Conservation (phyloP, 2,797 vertebrate species). For the Merluccius polli region DNA sequence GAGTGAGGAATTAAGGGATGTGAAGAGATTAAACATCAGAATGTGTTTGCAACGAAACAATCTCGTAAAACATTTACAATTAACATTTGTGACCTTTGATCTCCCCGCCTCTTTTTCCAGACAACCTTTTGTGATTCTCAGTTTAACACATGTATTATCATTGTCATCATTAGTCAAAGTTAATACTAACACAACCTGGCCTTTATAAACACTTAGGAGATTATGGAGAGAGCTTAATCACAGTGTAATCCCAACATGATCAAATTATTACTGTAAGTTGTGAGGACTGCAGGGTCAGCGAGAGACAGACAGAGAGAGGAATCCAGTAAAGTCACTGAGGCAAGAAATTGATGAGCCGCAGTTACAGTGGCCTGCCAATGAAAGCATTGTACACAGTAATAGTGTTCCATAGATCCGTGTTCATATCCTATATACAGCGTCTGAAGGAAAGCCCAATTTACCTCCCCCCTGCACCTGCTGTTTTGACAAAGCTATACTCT, state of each 20-base stretch:
- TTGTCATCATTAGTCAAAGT: neutral
- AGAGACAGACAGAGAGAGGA: neutral
- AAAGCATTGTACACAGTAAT: neutral
- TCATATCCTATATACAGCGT: neutral
- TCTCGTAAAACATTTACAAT: neutral
- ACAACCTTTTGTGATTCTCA: neutral
- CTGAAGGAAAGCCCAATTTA: neutral
- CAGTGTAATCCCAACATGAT: neutral
- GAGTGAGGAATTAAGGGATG: neutral
- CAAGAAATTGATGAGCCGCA: neutral
- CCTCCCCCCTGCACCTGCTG: slow-evolving; percentile 4
- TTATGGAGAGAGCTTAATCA: neutral
- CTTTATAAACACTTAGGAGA: neutral
- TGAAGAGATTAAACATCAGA: neutral
- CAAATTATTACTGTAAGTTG: neutral
- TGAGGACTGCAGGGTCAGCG: neutral
- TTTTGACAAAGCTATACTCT: slow-evolving; percentile 36
- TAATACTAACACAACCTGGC: neutral
- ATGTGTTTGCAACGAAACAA: neutral
- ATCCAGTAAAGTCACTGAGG: neutral
- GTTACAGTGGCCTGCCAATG: neutral
- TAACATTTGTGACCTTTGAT: neutral
- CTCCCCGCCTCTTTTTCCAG: neutral
- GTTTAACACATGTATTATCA: neutral
- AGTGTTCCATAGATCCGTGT: neutral